A percentile compares a stretch with the other conserved stretches of the same genome.
Conservation (phyloP, 2,113 vertebrate genomes). For the Centropus bengalensis region DNA sequence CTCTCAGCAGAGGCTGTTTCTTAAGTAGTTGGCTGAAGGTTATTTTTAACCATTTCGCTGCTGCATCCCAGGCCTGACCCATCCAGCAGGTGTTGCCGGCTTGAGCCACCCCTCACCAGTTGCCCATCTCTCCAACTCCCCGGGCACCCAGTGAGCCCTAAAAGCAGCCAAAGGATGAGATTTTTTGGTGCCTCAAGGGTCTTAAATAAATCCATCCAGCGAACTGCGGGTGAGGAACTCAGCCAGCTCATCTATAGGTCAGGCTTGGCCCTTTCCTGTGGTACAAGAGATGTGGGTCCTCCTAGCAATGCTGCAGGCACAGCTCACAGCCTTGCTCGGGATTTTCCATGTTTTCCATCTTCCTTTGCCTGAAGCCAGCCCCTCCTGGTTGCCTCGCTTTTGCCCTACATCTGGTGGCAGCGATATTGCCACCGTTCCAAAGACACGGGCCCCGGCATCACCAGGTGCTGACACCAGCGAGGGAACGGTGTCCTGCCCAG, state of each 20-base stretch:
- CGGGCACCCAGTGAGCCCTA: neutral
- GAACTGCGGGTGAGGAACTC: fast-evolving
- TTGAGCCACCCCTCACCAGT: fast-evolving
- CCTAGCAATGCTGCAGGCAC: neutral
- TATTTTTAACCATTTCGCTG: constrained; percentile 12
- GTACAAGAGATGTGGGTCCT: fast-evolving
- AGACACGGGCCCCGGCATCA: fast-evolving
- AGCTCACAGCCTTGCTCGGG: neutral
- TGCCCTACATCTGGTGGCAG: neutral
- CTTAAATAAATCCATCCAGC: neutral
- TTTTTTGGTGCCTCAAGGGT: neutral
- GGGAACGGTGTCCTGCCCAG: fast-evolving
- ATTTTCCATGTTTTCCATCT: neutral
- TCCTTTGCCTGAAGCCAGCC: neutral
- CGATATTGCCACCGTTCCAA: fast-evolving
- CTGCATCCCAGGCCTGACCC: neutral
- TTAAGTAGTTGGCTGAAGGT: neutral
- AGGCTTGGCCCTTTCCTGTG: neutral
- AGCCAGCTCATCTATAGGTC: fast-evolving
- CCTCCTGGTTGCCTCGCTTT: neutral
- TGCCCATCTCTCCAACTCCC: neutral
- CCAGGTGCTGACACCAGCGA: fast-evolving
- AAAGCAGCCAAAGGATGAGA: neutral
- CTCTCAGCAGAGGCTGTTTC: neutral
- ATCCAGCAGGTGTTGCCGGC: neutral